Evolutionary conservation across 2,888 invertebrate genomes (phyloP).

Genomic region (Camponotus fellah): DNA sequence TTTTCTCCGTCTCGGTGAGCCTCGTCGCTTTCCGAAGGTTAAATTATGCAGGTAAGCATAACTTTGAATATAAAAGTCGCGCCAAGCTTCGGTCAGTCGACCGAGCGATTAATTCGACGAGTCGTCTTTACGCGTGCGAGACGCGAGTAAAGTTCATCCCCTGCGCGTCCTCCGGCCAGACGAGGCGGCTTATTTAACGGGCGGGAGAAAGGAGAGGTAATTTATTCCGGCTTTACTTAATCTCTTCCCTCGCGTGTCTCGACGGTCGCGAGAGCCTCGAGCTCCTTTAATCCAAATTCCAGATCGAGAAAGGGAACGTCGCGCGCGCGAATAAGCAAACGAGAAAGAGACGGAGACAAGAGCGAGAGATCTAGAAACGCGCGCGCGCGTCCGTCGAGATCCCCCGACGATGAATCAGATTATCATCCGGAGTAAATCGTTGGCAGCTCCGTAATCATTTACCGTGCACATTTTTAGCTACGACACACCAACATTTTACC

Average conservation of each 20-base stretch:
- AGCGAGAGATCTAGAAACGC: constrained; percentile 19
- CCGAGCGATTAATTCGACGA: constrained; percentile 22
- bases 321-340: constrained; percentile 1
- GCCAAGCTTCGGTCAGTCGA: not conserved
- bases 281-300: constrained; percentile 74
- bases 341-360: not conserved
- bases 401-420: constrained; percentile 45
- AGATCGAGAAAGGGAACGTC: constrained; percentile 58
- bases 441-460: constrained; percentile 31
- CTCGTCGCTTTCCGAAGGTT: constrained; percentile 57
- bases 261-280: constrained; percentile 56
- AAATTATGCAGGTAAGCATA: not conserved
- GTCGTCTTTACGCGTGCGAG: constrained; percentile 11
- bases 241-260: constrained; percentile 72
- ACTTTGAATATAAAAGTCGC: not conserved
- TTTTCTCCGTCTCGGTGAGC: constrained; percentile 53
- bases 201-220: constrained; percentile 65
- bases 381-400: constrained; percentile 16
- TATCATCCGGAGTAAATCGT: constrained; percentile 47
- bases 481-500: constrained; percentile 19
- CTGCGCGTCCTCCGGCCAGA: constrained; percentile 45
- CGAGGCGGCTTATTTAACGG: constrained; percentile 59
- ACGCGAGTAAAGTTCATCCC: constrained; percentile 57
- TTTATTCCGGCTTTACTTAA: constrained; percentile 77
- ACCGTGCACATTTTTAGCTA: constrained; percentile 27